Percentiles rank a stretch among this genome's conserved stretches.
These are phyloP conservation scores for Hyppa rectilinea DNA, from an alignment of 2,888 invertebrate species.

Conservation along the genomic window DNA sequence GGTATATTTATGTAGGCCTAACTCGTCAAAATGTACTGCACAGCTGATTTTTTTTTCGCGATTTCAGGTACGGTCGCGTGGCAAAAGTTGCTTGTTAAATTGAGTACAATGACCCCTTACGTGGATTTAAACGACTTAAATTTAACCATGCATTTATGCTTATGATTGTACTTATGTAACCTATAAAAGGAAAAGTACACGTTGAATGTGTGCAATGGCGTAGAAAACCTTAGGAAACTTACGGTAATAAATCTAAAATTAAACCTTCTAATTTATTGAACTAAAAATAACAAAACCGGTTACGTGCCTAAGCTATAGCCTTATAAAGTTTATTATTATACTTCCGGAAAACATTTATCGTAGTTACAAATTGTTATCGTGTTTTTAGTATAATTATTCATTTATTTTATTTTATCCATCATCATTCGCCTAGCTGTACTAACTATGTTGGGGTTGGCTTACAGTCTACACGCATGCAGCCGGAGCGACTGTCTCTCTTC, in stretches of 20 bases:
- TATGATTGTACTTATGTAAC: background rate
- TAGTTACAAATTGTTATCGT: background rate
- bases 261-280: background rate
- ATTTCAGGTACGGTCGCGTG: too few relatives aligned
- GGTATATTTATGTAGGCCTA: too few relatives aligned
- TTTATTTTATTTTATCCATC: background rate
- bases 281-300: constrained; percentile 15
- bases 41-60: too few relatives aligned
- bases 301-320: background rate
- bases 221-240: background rate
- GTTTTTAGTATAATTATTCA: background rate
- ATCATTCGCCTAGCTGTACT: too few relatives aligned
- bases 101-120: too few relatives aligned
- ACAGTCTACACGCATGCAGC: too few relatives aligned
- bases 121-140: too few relatives aligned
- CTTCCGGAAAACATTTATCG: constrained; percentile 3
- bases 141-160: too few relatives aligned
- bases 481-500: too few relatives aligned
- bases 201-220: background rate
- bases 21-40: too few relatives aligned
- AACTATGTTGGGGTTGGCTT: too few relatives aligned
- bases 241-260: background rate
- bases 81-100: too few relatives aligned
- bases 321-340: constrained; percentile 4
- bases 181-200: background rate